Percentiles rank a stretch among this genome's conserved stretches.
phyloP scores from a whole-genome alignment of 92 coral and sea anemone genomes.

The Actinostola sp. region DNA sequence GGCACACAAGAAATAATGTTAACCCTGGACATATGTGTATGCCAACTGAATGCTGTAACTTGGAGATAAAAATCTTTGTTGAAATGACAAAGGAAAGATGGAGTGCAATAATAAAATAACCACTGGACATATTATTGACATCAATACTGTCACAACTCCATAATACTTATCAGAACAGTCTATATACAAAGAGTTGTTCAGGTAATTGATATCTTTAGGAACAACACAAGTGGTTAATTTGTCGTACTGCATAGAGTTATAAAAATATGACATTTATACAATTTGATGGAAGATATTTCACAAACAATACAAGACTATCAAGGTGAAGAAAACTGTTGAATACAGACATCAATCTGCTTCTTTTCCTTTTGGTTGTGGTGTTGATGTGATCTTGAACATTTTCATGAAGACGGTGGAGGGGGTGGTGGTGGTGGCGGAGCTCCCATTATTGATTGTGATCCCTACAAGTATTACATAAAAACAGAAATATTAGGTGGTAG shows the following conservation, averaged over 20 bases:
- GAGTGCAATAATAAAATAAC: too few species aligned
- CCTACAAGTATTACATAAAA: conserved; percentile 46
- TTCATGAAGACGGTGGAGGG: conserved; percentile 85
- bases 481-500: background rate
- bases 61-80: too few species aligned
- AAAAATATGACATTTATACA: conserved; percentile 19
- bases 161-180: too few species aligned
- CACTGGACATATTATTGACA: too few species aligned
- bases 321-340: background rate
- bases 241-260: background rate
- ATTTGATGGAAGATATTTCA: background rate
- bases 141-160: too few species aligned
- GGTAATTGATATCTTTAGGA: too few species aligned
- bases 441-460: conserved; percentile 80
- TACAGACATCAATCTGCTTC: background rate
- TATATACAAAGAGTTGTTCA: conserved; percentile 14
- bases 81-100: too few species aligned
- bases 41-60: too few species aligned
- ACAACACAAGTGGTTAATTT: background rate
- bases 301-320: too few species aligned
- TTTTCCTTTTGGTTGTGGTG: conserved; percentile 1
- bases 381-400: background rate
- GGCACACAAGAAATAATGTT: too few species aligned
- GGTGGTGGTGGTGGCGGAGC: conserved; percentile 96
- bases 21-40: too few species aligned